Conservation (phyloP, 1,140 invertebrate genomes). For the Calephelis virginiensis region DNA sequence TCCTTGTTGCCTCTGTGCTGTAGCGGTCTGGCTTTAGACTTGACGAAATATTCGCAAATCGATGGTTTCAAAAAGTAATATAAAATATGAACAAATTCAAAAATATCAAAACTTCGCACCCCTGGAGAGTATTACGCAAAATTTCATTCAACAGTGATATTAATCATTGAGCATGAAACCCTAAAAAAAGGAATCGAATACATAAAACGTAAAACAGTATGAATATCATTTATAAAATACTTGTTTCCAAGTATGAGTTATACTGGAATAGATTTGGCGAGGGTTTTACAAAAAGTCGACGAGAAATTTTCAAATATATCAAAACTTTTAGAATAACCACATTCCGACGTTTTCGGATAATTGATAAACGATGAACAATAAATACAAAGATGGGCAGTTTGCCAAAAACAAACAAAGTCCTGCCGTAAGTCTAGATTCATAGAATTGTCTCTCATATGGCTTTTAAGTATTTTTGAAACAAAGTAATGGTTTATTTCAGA, state of each 20-base stretch:
- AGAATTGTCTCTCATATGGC: constrained; percentile 27
- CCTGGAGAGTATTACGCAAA: too few species aligned
- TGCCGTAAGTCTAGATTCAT: constrained; percentile 29
- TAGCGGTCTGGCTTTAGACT: too few species aligned
- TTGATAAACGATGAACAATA: constrained; percentile 37
- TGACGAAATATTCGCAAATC: too few species aligned
- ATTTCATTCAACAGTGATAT: too few species aligned
- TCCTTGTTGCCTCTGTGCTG: fast-evolving
- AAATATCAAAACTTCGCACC: too few species aligned
- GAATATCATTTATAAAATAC: too few species aligned
- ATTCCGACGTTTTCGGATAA: constrained; percentile 29
- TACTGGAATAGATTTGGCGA: constrained; percentile 7
- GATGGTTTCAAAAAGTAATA: too few species aligned
- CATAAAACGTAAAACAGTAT: too few species aligned
- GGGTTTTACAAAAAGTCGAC: constrained; percentile 8
- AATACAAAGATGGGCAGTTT: constrained; percentile 26
- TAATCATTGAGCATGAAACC: too few species aligned
- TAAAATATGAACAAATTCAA: too few species aligned
- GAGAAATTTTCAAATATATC: constrained; percentile 18
- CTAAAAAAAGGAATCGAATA: too few species aligned
- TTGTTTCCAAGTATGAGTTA: neutral
- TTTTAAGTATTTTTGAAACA: constrained; percentile 18
- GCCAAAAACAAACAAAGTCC: constrained; percentile 30
- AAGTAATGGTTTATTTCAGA: constrained; percentile 10
- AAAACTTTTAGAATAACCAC: constrained; percentile 24